These are phyloP conservation scores for Atethmia centrago DNA, from an alignment of 2,888 invertebrate species.

Conservation along the genomic window DNA sequence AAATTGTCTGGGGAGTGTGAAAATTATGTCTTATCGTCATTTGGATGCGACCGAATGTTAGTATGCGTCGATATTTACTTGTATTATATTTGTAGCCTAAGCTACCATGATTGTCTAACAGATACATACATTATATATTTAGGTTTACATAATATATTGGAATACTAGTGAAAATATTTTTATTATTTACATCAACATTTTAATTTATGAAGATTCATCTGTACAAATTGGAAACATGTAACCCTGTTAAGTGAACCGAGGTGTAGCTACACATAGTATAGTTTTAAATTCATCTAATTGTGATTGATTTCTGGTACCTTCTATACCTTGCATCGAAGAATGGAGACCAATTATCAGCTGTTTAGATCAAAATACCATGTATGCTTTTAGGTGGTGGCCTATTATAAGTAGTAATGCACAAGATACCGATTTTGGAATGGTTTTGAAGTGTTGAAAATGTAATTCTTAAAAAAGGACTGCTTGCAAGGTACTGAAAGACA, in stretches of 20 bases:
- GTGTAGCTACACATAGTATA: conserved; percentile 66
- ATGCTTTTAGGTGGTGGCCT: conserved; percentile 79
- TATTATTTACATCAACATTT: conserved; percentile 63
- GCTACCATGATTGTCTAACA: conserved; percentile 55
- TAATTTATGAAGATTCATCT: conserved; percentile 63
- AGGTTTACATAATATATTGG: conserved; percentile 63
- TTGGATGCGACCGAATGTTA: conserved; percentile 42
- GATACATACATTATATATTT: conserved; percentile 64
- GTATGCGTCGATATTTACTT: conserved; percentile 62
- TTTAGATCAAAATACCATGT: conserved; percentile 62
- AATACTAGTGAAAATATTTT: conserved; percentile 64
- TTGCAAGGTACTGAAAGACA: conserved; percentile 87
- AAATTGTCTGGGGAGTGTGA: conserved; percentile 40
- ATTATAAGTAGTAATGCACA: conserved; percentile 78
- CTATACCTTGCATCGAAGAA: conserved; percentile 72
- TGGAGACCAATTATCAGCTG: conserved; percentile 61
- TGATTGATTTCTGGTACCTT: conserved; percentile 68
- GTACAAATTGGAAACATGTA: conserved; percentile 66
- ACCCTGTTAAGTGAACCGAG: conserved; percentile 65
- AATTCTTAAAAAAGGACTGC: conserved; percentile 80
- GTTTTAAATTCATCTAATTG: conserved; percentile 67
- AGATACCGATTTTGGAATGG: conserved; percentile 68
- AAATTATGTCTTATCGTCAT: conserved; percentile 31
- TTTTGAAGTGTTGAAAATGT: conserved; percentile 67
- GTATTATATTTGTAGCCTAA: conserved; percentile 64